Evolutionary conservation across 1,140 invertebrate species (phyloP), one percentile per base, ranked within the genome.

Genomic region (Drosophila arawakana): DNA sequence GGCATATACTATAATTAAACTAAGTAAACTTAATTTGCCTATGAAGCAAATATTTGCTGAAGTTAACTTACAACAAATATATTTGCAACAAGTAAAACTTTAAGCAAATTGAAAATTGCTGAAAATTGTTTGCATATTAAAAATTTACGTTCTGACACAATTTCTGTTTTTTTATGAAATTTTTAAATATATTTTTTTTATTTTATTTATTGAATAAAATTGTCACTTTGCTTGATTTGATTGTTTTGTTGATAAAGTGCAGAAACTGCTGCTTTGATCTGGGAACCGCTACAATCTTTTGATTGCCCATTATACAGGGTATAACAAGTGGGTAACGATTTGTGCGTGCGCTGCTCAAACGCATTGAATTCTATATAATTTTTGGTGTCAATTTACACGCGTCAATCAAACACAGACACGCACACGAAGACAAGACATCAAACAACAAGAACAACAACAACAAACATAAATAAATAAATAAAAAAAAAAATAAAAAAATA

Each of bases 371-470:
- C 62, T 60, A 67, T 73, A 69, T 60, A 55, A 72, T 76, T 73
- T 78, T 79, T 69, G 73, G 77, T 79, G 77, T 79, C 77, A 79
- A 79, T 76, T 79, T 79, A 79, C 76, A 76, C 73, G 59, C 74
- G 74, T 79, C 77, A 78, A 78, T 78, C 76, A 78, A 61, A 71
- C 50, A 21, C 50, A 43, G 52, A 43, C 11, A 39, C 10, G 35
- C 44, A 18, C 41, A 66, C 15, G 11, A 52, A 41, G 15, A 57
- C 2, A 13, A 55, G 7, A 35, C n/a, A 10, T 9, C 37, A 9
- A 39, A 10, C 52, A 39, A 2, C 7, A 58, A n/a, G 18, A 25
- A 11, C 7, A 46, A 59, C 6, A 46, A 10, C 21, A 54, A 35
- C 41, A 57, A 47, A 35, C 61, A 71, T 49, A 37, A 50, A 57